A percentile compares a stretch with the other conserved stretches of the same genome.
Conservation (phyloP, 2,888 invertebrate species). For the Amorpha juglandis region DNA sequence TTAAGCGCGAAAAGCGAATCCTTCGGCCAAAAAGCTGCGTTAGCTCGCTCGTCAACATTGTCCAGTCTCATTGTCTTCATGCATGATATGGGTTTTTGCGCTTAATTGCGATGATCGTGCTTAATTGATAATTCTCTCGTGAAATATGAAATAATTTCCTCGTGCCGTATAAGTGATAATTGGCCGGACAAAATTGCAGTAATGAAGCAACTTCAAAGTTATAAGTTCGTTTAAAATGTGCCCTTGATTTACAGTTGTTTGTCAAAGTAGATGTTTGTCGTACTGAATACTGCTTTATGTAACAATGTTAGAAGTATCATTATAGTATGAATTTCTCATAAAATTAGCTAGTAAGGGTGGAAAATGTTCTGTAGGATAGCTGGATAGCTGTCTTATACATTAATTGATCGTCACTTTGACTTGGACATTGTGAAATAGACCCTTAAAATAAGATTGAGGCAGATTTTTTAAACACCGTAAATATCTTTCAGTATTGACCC, state of each 20-base stretch:
- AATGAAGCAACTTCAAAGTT: conserved; percentile 25
- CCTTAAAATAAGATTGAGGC: too few relatives aligned
- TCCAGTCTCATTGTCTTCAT: conserved; percentile 70
- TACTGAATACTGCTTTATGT: too few relatives aligned
- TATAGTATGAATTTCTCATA: too few relatives aligned
- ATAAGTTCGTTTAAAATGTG: conserved; percentile 1
- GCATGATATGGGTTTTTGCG: conserved; percentile 60
- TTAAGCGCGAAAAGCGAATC: conserved; percentile 77
- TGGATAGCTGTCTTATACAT: too few relatives aligned
- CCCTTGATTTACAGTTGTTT: conserved; percentile 5
- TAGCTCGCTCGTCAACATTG: conserved; percentile 73
- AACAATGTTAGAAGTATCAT: too few relatives aligned
- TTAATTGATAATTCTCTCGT: conserved; percentile 21
- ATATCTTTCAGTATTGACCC: neutral
- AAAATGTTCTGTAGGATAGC: too few relatives aligned
- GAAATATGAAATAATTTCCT: conserved; percentile 16
- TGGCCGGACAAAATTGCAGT: conserved; percentile 12
- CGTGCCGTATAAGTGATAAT: conserved; percentile 3
- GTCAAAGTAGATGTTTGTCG: neutral
- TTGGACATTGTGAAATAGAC: too few relatives aligned
- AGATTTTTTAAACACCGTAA: neutral
- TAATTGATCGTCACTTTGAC: too few relatives aligned
- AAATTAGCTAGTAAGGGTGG: too few relatives aligned
- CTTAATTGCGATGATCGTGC: conserved; percentile 30
- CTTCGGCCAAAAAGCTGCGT: conserved; percentile 58